Evolutionary conservation across 2,113 vertebrate genomes (phyloP).

Genomic region (Rhinoderma darwinii): DNA sequence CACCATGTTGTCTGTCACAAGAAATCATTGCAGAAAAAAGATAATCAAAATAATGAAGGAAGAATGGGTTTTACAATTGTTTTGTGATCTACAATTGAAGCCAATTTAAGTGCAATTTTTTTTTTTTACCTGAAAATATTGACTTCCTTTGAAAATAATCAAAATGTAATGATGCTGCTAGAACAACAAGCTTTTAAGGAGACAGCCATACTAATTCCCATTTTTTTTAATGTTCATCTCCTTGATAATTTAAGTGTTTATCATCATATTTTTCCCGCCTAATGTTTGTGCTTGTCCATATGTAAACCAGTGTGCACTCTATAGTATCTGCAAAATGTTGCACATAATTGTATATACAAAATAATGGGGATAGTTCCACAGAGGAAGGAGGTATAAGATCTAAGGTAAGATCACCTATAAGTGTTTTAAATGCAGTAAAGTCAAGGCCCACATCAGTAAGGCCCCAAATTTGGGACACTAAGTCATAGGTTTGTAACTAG

Average conservation of each 20-base stretch:
- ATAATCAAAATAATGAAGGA: conserved; percentile 18
- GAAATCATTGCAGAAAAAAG: not conserved
- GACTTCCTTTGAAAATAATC: not conserved
- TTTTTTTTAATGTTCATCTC: not conserved
- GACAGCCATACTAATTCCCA: not conserved
- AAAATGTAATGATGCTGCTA: not conserved
- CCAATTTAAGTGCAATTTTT: conserved; percentile 14
- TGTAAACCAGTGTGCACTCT: not conserved
- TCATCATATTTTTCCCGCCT: not conserved
- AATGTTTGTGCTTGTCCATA: not conserved
- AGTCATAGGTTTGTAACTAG: no score
- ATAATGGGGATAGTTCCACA: no score
- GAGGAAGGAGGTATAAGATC: no score
- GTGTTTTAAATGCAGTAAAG: no score
- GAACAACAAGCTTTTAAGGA: not conserved
- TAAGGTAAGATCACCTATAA: no score
- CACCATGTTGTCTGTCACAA: conserved; percentile 29
- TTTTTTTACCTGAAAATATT: not conserved
- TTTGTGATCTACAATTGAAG: conserved; percentile 10
- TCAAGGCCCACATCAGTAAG: no score
- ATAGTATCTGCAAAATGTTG: no score
- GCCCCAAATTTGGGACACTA: no score
- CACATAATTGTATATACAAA: no score
- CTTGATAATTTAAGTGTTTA: not conserved
- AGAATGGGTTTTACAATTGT: not conserved